Percentiles rank a stretch among this genome's conserved stretches.
These are phyloP conservation scores for Anolis carolinensis DNA, from an alignment of 2,113 vertebrate species.

Conservation along the genomic window DNA sequence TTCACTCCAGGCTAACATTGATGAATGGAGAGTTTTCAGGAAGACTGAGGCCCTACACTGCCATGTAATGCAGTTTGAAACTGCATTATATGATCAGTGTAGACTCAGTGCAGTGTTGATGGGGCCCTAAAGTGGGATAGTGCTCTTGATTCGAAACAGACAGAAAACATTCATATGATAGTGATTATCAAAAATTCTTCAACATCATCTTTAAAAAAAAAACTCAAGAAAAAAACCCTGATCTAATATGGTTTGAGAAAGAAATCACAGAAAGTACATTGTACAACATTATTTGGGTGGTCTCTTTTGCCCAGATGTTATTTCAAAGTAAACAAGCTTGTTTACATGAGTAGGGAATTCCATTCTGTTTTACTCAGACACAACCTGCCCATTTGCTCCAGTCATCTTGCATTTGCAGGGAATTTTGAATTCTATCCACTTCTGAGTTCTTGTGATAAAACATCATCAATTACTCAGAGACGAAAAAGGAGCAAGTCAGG, in stretches of 20 bases:
- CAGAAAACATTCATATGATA: too few species aligned
- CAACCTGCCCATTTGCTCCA: not conserved
- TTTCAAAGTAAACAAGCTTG: not conserved
- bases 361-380: not conserved
- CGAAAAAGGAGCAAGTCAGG: not conserved
- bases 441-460: not conserved
- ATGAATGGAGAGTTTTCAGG: too few species aligned
- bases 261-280: not conserved
- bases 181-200: not conserved
- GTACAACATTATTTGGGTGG: not conserved
- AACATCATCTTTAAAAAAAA: not conserved
- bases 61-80: too few species aligned
- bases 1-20: too few species aligned
- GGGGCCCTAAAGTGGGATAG: not conserved
- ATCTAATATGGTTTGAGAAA: not conserved
- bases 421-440: not conserved
- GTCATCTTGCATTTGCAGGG: not conserved
- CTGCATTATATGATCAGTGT: too few species aligned
- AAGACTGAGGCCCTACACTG: too few species aligned
- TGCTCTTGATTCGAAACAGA: not conserved
- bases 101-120: too few species aligned
- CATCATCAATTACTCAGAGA: not conserved
- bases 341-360: not conserved
- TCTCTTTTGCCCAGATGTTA: not conserved
- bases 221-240: conserved; percentile 1